phyloP scores from a whole-genome alignment of 2,113 vertebrate genomes.

The Barnardius zonarius region DNA sequence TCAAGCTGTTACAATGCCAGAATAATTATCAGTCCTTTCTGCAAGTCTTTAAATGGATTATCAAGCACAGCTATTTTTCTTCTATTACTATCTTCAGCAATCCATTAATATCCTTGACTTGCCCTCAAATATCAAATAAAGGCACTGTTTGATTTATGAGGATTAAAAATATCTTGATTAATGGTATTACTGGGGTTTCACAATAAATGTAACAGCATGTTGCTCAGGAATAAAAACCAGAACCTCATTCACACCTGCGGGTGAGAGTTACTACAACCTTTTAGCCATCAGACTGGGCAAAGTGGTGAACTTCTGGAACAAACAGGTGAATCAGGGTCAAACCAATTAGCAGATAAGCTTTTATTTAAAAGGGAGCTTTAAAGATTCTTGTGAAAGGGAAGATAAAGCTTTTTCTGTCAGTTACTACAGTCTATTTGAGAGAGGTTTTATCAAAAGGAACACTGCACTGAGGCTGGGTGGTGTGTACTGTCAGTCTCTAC shows the following conservation, averaged over 20 bases:
- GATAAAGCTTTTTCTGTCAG: neutral
- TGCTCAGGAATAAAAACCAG: neutral
- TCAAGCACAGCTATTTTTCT: neutral
- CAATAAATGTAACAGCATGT: neutral
- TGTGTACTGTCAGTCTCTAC: neutral
- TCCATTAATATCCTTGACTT: constrained; percentile 5
- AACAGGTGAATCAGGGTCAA: constrained; percentile 25
- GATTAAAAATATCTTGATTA: neutral
- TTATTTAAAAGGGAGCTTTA: neutral
- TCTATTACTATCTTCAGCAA: neutral
- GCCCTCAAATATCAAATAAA: constrained; percentile 1
- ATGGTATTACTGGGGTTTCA: neutral
- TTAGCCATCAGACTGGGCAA: neutral
- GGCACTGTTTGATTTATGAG: neutral
- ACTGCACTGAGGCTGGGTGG: neutral
- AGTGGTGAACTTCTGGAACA: neutral
- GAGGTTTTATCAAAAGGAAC: neutral
- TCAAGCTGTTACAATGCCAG: neutral
- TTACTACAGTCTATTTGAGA: neutral
- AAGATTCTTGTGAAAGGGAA: neutral
- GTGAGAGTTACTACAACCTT: neutral
- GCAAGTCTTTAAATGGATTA: neutral
- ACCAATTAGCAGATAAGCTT: constrained; percentile 42
- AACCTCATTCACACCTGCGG: neutral
- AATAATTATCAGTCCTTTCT: constrained; percentile 38